A percentile compares a stretch with the other conserved stretches of the same genome.
Conservation (phyloP, 2,888 invertebrate genomes). For the Theretra japonica region DNA sequence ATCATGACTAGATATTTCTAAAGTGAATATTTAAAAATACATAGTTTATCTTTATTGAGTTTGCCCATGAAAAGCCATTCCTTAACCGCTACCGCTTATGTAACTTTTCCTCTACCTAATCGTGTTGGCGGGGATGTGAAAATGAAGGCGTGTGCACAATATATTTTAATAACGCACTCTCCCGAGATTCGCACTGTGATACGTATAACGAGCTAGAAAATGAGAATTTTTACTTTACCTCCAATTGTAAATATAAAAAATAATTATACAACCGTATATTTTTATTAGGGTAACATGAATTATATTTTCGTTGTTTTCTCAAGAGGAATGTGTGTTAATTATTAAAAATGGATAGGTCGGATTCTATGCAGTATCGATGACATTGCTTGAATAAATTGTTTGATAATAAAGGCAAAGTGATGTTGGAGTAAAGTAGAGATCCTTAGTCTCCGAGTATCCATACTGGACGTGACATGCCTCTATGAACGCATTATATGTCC, state of each 20-base stretch:
- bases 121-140: conserved; percentile 57
- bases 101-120: conserved; percentile 32
- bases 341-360: too few species aligned
- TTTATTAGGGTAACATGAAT: conserved; percentile 15
- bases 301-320: neutral
- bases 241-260: conserved; percentile 23
- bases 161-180: conserved; percentile 83
- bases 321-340: too few species aligned
- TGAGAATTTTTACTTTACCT: conserved; percentile 75
- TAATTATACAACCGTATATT: conserved; percentile 17
- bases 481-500: too few species aligned
- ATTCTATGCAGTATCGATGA: too few species aligned
- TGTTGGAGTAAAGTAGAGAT: too few species aligned
- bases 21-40: too few species aligned
- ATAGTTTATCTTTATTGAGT: too few species aligned
- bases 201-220: conserved; percentile 75
- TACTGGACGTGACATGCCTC: too few species aligned
- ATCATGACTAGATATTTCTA: too few species aligned
- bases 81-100: conserved; percentile 38
- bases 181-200: conserved; percentile 70
- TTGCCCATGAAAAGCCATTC: neutral
- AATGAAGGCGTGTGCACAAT: conserved; percentile 75
- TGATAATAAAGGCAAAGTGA: too few species aligned
- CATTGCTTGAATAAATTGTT: too few species aligned
- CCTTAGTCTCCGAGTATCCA: too few species aligned